A percentile compares a stretch with the other conserved stretches of the same genome.
These are phyloP conservation scores for Anoplius nigerrimus DNA, from an alignment of 2,888 invertebrate species.

Conservation along the genomic window DNA sequence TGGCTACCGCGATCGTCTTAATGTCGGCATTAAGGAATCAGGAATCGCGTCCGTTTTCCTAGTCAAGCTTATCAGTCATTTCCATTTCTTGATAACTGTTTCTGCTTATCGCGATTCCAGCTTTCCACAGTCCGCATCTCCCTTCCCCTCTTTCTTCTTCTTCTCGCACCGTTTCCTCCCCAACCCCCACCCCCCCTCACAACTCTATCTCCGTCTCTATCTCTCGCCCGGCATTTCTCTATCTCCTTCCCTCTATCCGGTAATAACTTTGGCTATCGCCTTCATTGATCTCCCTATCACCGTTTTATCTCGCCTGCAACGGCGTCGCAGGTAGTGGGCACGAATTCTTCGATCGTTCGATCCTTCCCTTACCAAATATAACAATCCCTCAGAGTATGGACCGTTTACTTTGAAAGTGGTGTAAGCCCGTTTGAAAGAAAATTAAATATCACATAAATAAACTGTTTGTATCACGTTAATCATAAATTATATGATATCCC, in stretches of 20 bases:
- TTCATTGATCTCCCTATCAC: constrained; percentile 75
- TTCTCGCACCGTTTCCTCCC: too few species aligned
- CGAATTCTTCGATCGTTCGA: constrained; percentile 3
- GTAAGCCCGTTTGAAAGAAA: too few species aligned
- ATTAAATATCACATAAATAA: too few species aligned
- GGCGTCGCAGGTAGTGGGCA: constrained; percentile 69
- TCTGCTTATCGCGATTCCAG: constrained; percentile 72
- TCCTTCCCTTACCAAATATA: too few species aligned
- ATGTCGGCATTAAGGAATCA: too few species aligned
- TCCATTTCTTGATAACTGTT: constrained; percentile 77
- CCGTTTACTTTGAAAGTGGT: too few species aligned
- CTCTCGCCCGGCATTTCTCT: constrained; percentile 54
- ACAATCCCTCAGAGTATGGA: too few species aligned
- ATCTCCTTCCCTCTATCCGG: constrained; percentile 75
- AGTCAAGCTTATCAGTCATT: constrained; percentile 75
- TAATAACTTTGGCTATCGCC: constrained; percentile 74
- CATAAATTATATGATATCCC: too few species aligned
- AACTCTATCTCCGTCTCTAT: constrained; percentile 38
- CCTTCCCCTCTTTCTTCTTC: constrained; percentile 68
- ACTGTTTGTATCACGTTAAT: too few species aligned
- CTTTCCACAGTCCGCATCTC: constrained; percentile 72
- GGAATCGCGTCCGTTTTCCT: too few species aligned
- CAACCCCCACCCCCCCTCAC: constrained; percentile 11
- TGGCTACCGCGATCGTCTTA: too few species aligned
- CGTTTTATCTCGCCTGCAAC: constrained; percentile 73